These are phyloP conservation scores for Melanotus villosus DNA, from an alignment of 2,888 invertebrate species.

Conservation along the genomic window DNA sequence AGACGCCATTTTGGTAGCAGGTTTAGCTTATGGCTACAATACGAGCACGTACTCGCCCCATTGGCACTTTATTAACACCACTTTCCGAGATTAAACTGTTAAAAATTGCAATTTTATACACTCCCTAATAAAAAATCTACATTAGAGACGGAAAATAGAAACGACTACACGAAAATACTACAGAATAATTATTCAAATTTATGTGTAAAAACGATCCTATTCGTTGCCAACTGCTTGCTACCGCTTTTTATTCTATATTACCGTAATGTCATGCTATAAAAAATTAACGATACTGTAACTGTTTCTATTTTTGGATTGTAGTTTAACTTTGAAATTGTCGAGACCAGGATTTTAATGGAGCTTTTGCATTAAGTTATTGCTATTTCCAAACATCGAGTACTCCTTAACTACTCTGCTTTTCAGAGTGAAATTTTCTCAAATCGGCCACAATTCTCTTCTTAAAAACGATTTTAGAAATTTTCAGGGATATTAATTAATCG, in stretches of 20 bases:
- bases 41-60: conserved; percentile 34
- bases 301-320: background rate
- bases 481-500: too few relatives aligned
- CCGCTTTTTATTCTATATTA: conserved; percentile 1
- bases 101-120: conserved; percentile 22
- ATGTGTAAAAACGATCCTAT: conserved; percentile 14
- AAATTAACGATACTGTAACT: background rate
- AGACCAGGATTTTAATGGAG: too few relatives aligned
- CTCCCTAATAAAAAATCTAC: conserved; percentile 1
- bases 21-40: conserved; percentile 37
- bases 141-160: conserved; percentile 12
- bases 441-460: too few relatives aligned
- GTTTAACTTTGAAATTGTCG: too few relatives aligned
- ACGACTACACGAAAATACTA: background rate
- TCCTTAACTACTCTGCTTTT: too few relatives aligned
- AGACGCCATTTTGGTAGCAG: conserved; percentile 48
- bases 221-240: conserved; percentile 28
- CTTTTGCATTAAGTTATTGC: too few relatives aligned
- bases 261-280: background rate
- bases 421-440: too few relatives aligned
- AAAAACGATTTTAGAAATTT: too few relatives aligned
- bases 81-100: conserved; percentile 29
- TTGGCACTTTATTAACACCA: conserved; percentile 40
- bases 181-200: conserved; percentile 33
- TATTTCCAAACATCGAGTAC: too few relatives aligned